These are phyloP conservation scores for Calycopis cecrops DNA, from an alignment of 1,140 invertebrate species.

Conservation along the genomic window DNA sequence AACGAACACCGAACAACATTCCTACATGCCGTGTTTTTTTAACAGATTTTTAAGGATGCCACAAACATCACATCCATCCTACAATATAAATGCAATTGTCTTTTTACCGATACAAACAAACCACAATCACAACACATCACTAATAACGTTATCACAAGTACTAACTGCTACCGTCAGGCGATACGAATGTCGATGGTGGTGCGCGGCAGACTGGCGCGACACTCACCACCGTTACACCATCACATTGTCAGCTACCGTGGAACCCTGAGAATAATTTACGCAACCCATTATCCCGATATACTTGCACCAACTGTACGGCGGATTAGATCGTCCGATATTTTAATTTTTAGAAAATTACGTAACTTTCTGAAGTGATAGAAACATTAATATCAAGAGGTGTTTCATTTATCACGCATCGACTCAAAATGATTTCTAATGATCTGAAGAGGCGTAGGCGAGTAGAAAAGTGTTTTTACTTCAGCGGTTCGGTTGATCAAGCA, in stretches of 20 bases:
- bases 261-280: slow-evolving; percentile 60
- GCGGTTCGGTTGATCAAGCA: neutral
- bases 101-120: slow-evolving; percentile 9
- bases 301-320: slow-evolving; percentile 4
- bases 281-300: slow-evolving; percentile 50
- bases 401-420: neutral
- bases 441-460: neutral
- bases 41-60: too few species aligned
- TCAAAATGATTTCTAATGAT: slow-evolving; percentile 7
- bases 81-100: too few species aligned
- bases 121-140: slow-evolving; percentile 18
- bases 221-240: slow-evolving; percentile 54
- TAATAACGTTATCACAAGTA: slow-evolving; percentile 7
- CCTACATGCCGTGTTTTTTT: too few species aligned
- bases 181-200: slow-evolving; percentile 42
- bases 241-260: slow-evolving; percentile 60
- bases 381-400: neutral
- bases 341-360: slow-evolving; percentile 7
- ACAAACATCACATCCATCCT: too few species aligned
- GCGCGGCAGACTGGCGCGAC: slow-evolving; percentile 44
- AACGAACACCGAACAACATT: too few species aligned
- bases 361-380: too few species aligned
- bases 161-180: neutral
- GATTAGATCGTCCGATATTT: slow-evolving; percentile 5
- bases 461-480: neutral